These are phyloP conservation scores for Helogale parvula DNA, from an alignment of 2,113 vertebrate species.

Conservation along the genomic window DNA sequence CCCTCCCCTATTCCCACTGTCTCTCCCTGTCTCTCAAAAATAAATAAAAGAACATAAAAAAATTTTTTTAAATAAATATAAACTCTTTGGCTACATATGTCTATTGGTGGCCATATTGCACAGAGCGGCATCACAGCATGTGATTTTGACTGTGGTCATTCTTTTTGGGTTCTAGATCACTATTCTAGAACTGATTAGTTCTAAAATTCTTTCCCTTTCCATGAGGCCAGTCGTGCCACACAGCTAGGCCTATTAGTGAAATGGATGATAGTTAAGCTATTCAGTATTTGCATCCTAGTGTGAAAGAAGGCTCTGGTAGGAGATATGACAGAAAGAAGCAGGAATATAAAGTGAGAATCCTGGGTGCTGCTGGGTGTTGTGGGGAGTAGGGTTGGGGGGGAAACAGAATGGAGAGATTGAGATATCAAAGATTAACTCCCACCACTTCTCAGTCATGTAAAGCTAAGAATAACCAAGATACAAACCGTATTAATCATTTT, in stretches of 20 bases:
- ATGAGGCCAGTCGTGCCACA: background rate
- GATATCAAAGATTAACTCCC: background rate
- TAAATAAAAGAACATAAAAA: too few species aligned
- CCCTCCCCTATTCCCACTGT: too few species aligned
- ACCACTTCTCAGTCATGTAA: background rate
- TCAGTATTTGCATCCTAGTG: too few species aligned
- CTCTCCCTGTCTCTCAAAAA: too few species aligned
- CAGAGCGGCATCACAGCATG: background rate
- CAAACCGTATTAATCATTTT: background rate
- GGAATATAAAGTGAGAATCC: background rate
- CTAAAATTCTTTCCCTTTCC: background rate
- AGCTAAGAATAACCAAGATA: background rate
- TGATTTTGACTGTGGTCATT: background rate
- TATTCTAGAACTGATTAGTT: background rate
- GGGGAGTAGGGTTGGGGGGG: fast-evolving
- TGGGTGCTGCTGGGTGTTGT: background rate
- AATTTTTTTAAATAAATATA: background rate
- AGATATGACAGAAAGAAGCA: background rate
- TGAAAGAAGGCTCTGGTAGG: background rate
- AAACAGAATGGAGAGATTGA: background rate
- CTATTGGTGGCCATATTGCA: background rate
- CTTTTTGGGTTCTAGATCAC: background rate
- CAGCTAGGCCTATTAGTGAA: background rate
- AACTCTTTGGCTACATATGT: background rate
- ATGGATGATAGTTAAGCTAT: background rate